Evolutionary conservation across 2,888 invertebrate species (phyloP).

Genomic region (Rhabditoides inermis): DNA sequence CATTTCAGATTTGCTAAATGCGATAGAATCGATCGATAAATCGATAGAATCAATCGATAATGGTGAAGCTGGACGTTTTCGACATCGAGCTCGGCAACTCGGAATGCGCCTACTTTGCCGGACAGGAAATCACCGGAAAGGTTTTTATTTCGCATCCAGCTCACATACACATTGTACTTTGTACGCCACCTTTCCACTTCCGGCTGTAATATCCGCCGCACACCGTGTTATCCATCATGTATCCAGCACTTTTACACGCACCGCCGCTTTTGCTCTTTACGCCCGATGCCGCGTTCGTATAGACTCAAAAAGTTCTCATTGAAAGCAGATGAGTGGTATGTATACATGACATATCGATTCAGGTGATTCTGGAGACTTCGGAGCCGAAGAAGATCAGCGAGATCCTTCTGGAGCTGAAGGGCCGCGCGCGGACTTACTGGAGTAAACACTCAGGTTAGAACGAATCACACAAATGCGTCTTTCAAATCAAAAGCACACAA

Average conservation of each 20-base stretch:
- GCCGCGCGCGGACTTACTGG: slow-evolving; percentile 50
- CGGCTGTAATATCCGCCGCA: neutral
- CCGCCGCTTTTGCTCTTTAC: too few species aligned
- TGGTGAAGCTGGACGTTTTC: slow-evolving; percentile 49
- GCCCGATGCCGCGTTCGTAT: too few species aligned
- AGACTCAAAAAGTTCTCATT: too few species aligned
- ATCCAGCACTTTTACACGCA: neutral
- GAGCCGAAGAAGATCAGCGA: slow-evolving; percentile 51
- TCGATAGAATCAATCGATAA: slow-evolving; percentile 12
- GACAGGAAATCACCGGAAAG: slow-evolving; percentile 52
- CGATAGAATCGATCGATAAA: neutral
- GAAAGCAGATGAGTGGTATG: too few species aligned
- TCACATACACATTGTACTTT: neutral
- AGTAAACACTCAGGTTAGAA: slow-evolving; percentile 42
- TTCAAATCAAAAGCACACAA: too few species aligned
- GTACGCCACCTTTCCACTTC: neutral
- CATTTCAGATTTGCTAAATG: neutral
- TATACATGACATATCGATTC: slow-evolving; percentile 4
- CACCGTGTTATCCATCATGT: neutral
- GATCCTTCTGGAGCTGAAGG: slow-evolving; percentile 50
- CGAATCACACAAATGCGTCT: too few species aligned
- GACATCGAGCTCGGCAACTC: slow-evolving; percentile 48
- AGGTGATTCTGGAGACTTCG: slow-evolving; percentile 44
- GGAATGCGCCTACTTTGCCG: slow-evolving; percentile 51
- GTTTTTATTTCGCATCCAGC: slow-evolving; percentile 12